phyloP scores from a whole-genome alignment of 2,113 vertebrate genomes.

The Etia nguti region DNA sequence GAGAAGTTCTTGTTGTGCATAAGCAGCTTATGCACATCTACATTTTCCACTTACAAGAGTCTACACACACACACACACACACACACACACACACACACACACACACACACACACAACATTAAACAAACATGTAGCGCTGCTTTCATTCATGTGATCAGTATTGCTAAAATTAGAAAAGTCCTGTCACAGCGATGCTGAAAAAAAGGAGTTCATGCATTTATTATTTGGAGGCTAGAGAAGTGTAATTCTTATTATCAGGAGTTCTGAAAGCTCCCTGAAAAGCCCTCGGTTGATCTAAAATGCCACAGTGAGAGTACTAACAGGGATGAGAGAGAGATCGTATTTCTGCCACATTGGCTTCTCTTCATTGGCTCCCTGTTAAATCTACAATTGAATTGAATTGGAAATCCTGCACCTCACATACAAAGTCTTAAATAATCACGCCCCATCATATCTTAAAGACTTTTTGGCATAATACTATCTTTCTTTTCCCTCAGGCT shows the following conservation, averaged over 20 bases:
- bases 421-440: neutral
- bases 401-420: neutral
- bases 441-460: neutral
- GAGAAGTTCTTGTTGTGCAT: no score
- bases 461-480: neutral
- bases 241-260: neutral
- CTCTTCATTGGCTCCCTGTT: neutral
- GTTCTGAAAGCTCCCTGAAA: neutral
- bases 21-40: no score
- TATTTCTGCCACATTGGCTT: neutral
- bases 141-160: neutral
- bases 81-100: neutral
- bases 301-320: neutral
- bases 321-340: neutral
- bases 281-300: neutral
- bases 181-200: neutral
- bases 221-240: neutral
- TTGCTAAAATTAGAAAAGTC: neutral
- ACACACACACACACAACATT: neutral
- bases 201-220: neutral
- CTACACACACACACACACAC: neutral
- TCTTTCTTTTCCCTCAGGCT: neutral
- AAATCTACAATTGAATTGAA: neutral
- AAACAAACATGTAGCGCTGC: neutral
- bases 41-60: no score